Conservation (phyloP, 2,797 vertebrate species). For the Sphaeramia orbicularis region DNA sequence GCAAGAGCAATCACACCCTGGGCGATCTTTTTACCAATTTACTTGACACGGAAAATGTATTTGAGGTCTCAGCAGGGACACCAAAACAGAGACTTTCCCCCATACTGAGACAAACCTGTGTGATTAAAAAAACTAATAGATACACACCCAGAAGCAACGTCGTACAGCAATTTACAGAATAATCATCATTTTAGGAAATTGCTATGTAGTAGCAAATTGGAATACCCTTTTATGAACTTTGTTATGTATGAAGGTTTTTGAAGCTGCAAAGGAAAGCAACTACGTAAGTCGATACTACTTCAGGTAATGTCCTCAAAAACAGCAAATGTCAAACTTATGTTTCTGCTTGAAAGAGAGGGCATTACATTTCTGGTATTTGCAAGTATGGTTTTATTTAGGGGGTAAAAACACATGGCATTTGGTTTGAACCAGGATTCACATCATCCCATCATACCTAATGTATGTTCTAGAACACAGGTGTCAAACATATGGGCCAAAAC, state of each 20-base stretch:
- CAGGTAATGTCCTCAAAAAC: not conserved
- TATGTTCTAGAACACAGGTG: no score
- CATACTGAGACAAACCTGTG: slow-evolving; percentile 5
- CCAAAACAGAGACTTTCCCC: not conserved
- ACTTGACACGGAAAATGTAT: slow-evolving; percentile 36
- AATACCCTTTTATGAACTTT: not conserved
- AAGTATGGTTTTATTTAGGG: no score
- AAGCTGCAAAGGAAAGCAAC: not conserved
- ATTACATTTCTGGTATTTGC: no score
- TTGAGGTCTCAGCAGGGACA: slow-evolving; percentile 1
- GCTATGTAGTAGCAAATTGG: not conserved
- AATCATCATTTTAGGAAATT: not conserved
- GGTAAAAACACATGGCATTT: no score
- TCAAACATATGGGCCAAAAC: no score
- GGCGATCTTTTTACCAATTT: slow-evolving; percentile 34
- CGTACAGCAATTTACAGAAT: not conserved
- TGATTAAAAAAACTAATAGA: slow-evolving; percentile 15
- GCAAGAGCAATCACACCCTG: slow-evolving; percentile 31
- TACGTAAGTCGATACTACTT: no score
- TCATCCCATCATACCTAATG: no score
- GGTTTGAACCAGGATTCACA: no score
- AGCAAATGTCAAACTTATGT: no score
- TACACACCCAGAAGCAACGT: slow-evolving; percentile 7
- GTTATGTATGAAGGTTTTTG: not conserved
- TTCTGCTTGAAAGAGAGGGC: no score